These are phyloP conservation scores for Muricea muricata DNA, from an alignment of 92 coral and sea anemone species.

Conservation along the genomic window DNA sequence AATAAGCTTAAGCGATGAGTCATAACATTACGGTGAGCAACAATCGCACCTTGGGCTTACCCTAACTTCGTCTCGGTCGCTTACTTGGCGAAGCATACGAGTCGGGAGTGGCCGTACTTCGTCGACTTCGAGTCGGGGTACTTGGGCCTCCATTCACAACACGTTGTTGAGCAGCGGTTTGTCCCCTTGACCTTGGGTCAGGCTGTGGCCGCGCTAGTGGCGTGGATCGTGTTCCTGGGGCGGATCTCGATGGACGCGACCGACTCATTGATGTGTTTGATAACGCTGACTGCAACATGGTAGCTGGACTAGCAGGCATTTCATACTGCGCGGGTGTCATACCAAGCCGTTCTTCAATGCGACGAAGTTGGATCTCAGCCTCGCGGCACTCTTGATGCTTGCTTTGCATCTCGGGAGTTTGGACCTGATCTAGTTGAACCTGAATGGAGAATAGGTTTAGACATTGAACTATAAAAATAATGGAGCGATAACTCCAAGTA, in stretches of 20 bases:
- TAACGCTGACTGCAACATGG: slow-evolving; percentile 92
- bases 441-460: neutral
- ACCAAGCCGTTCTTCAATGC: slow-evolving; percentile 94
- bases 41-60: no score
- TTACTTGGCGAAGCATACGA: slow-evolving; percentile 38
- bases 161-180: slow-evolving; percentile 31
- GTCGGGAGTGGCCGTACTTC: slow-evolving; percentile 36
- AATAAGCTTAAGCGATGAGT: no score
- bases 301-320: slow-evolving; percentile 99
- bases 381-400: slow-evolving; percentile 97
- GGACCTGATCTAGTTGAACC: slow-evolving; percentile 90
- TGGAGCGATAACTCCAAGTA: no score
- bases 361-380: slow-evolving; percentile 92
- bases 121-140: slow-evolving; percentile 37
- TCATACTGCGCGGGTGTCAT: slow-evolving; percentile 98
- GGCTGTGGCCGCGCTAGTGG: slow-evolving; percentile 71
- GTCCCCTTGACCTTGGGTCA: slow-evolving; percentile 49
- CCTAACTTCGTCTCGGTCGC: slow-evolving; percentile 21
- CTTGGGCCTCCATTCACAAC: slow-evolving; percentile 23
- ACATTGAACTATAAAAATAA: no score
- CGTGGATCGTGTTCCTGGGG: slow-evolving; percentile 74
- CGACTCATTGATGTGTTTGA: neutral
- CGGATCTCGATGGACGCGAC: slow-evolving; percentile 22
- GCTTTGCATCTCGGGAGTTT: slow-evolving; percentile 90
- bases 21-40: no score